Percentiles rank a stretch among this genome's conserved stretches.
phyloP scores from a whole-genome alignment of 2,797 vertebrate genomes.

The Apodemus agrarius region DNA sequence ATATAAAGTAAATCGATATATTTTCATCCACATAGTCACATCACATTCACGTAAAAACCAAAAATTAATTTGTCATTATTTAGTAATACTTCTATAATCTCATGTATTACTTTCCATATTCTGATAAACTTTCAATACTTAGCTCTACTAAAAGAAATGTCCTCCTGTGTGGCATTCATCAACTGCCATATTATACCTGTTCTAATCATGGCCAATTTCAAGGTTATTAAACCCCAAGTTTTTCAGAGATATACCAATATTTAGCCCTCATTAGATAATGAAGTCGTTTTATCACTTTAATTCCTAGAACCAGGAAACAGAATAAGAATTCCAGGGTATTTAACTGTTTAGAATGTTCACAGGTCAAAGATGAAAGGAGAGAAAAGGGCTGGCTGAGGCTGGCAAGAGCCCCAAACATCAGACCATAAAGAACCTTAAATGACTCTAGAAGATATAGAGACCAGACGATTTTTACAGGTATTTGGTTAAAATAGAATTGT shows the following conservation, averaged over 20 bases:
- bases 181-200: background rate
- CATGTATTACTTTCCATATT: constrained; percentile 33
- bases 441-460: background rate
- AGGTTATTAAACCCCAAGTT: background rate
- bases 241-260: constrained; percentile 17
- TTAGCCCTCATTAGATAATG: background rate
- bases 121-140: background rate
- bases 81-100: background rate
- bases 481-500: background rate
- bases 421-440: background rate
- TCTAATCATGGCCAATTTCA: background rate
- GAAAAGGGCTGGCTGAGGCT: background rate
- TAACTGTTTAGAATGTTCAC: constrained; percentile 11
- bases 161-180: background rate
- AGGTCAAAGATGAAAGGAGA: background rate
- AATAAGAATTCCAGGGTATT: background rate
- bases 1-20: background rate
- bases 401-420: background rate
- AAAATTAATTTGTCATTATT: constrained; percentile 11
- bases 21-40: background rate
- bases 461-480: background rate
- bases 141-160: constrained; percentile 38
- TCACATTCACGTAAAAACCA: constrained; percentile 1
- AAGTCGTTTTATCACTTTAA: background rate
- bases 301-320: background rate